phyloP scores from a whole-genome alignment of 1,140 invertebrate species.

The Leptopilina clavipes region DNA sequence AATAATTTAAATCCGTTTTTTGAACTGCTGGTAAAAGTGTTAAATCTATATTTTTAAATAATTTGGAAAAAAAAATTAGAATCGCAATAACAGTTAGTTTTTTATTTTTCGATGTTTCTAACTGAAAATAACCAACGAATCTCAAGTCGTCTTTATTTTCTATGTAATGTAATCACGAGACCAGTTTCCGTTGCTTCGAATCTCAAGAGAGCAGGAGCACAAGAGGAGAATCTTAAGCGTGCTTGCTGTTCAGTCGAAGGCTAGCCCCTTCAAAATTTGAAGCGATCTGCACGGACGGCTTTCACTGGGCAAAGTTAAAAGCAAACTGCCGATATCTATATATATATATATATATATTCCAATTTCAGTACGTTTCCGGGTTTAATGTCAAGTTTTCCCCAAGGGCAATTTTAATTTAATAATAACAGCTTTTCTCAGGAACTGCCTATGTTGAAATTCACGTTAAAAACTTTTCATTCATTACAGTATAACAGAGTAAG shows the following conservation, averaged over 20 bases:
- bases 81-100: neutral
- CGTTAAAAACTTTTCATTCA: neutral
- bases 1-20: too few relatives aligned
- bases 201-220: slow-evolving; percentile 4
- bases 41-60: neutral
- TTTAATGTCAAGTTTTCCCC: slow-evolving; percentile 4
- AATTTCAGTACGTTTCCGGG: slow-evolving; percentile 1
- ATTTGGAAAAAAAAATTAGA: neutral
- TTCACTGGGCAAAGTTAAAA: slow-evolving; percentile 15
- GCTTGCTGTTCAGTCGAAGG: slow-evolving; percentile 20
- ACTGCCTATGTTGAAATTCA: neutral
- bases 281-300: slow-evolving; percentile 32
- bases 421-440: neutral
- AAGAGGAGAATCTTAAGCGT: slow-evolving; percentile 28
- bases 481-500: neutral
- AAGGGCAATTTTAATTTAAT: slow-evolving; percentile 1
- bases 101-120: neutral
- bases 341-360: slow-evolving; percentile 1
- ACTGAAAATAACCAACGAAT: slow-evolving; percentile 23
- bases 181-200: slow-evolving; percentile 19
- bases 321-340: slow-evolving; percentile 1
- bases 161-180: slow-evolving; percentile 26
- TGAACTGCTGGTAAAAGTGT: too few relatives aligned
- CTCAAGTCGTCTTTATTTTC: slow-evolving; percentile 31
- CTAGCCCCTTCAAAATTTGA: slow-evolving; percentile 23